Percentiles rank a stretch among this genome's conserved stretches.
phyloP scores from a whole-genome alignment of 53 echinoderm and acorn worm genomes.

The Glandiceps talaboti region DNA sequence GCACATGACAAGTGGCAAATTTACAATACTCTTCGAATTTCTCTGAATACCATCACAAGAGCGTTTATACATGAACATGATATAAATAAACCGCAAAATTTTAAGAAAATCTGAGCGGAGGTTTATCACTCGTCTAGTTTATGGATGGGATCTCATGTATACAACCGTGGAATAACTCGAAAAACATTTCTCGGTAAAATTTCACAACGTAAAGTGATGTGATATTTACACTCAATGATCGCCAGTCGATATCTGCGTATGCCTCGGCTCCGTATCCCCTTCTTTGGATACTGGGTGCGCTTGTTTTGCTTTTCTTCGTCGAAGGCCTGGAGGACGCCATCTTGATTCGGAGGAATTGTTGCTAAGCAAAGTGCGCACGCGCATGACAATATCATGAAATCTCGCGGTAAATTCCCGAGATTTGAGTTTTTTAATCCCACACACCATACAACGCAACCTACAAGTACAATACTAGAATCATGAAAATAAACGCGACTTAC shows the following conservation, averaged over 20 bases:
- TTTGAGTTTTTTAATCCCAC: not conserved
- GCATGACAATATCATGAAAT: not conserved
- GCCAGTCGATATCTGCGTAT: constrained; percentile 92
- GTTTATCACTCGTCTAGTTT: too few species aligned
- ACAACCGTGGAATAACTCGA: too few species aligned
- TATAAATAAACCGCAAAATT: too few species aligned
- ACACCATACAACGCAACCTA: not conserved
- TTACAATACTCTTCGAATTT: too few species aligned
- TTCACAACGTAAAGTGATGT: too few species aligned
- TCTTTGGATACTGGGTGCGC: constrained; percentile 64
- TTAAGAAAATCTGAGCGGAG: too few species aligned
- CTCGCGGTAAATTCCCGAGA: not conserved
- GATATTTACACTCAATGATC: constrained; percentile 56
- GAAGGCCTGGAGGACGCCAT: constrained; percentile 34
- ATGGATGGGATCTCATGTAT: too few species aligned
- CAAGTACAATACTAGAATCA: too few species aligned
- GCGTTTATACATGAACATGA: too few species aligned
- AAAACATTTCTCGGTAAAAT: too few species aligned
- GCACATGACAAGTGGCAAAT: too few species aligned
- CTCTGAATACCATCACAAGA: too few species aligned
- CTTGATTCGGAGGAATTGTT: not conserved
- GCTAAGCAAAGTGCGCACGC: not conserved
- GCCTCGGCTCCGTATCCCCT: constrained; percentile 87
- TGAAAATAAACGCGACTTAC: not conserved
- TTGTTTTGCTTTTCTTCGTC: constrained; percentile 45